Evolutionary conservation across 2,888 invertebrate species (phyloP), one percentile per base, ranked within the genome.

Genomic region (Halocaridina rubra): DNA sequence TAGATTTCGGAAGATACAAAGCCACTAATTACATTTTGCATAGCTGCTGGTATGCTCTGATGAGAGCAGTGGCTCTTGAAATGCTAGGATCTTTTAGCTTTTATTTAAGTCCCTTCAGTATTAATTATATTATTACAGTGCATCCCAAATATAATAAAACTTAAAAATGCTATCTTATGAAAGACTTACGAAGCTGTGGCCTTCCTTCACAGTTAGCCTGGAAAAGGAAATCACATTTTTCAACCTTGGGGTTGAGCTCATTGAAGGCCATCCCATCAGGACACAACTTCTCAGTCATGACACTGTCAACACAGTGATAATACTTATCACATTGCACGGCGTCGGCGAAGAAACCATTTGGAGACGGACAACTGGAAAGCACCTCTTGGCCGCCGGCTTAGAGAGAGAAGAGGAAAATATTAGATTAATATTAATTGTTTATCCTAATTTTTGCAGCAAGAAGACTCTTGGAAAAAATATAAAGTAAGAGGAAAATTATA

Each of bases 251-350:
- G 90, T 97, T 97, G 88, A 93, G 93, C 78, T 92, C 91, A 92
- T 97, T 96, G 91, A 97, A 97, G 77, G 97, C 96, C 64, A 97
- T 92, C 85, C 97, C 97, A 90, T 97, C 97, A 3, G 96, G 95
- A 90, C 97, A 97, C 2, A 96, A 91, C 91, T 96, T 96, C 89
- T 94, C 94, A 88, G 92, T 94, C 46, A 95, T 93, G 0, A 92
- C 91, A 4, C 95, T 95, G 89, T 97, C 96, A 0, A 91, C 90
- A 90, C 97, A 97, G 85, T 95, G 93, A 91, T 95, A 96, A 92
- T 93, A 97, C 91, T 96, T 96, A 92, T 97, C 97, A 90, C 97
- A 97, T 91, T 97, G 97, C 89, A 95, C 94, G 16, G 94, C 94
- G 90, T 96, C 96, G 10, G 96, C 95, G 90, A 95, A 97, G 91